phyloP scores from a whole-genome alignment of 1,140 invertebrate genomes.

The Hydropsyche tenuis region DNA sequence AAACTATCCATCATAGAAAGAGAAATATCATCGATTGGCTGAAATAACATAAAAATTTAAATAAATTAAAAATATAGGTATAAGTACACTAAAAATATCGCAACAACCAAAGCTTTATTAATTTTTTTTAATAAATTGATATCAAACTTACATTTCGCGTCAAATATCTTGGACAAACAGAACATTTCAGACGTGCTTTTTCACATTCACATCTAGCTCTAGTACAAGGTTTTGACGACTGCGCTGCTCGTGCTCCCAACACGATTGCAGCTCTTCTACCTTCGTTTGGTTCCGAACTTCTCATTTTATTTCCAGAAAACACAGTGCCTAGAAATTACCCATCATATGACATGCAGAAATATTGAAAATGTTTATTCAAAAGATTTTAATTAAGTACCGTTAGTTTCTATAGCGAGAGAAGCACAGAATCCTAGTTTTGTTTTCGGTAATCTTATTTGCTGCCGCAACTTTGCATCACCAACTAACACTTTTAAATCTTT shows the following conservation, averaged over 20 bases:
- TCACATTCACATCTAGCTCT: constrained; percentile 57
- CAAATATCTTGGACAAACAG: constrained; percentile 53
- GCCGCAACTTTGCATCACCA: constrained; percentile 72
- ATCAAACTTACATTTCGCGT: constrained; percentile 23
- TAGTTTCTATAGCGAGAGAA: constrained; percentile 80
- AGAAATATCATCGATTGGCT: constrained; percentile 43
- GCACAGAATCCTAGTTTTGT: constrained; percentile 79
- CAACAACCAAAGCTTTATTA: background rate
- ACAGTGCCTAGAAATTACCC: constrained; percentile 54
- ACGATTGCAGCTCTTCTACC: constrained; percentile 56
- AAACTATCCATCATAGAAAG: constrained; percentile 42
- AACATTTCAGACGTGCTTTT: constrained; percentile 53
- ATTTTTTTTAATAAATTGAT: constrained; percentile 18
- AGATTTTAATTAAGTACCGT: constrained; percentile 64
- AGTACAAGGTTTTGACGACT: constrained; percentile 45
- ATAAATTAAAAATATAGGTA: background rate
- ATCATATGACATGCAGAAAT: background rate
- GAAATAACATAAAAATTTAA: constrained; percentile 49
- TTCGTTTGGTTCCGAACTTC: constrained; percentile 52
- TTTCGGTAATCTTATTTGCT: constrained; percentile 77
- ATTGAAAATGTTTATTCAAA: background rate
- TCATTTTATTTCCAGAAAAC: constrained; percentile 56
- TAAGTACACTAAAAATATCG: background rate
- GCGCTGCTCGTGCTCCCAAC: constrained; percentile 53
- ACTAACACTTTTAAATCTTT: constrained; percentile 72